phyloP scores from a whole-genome alignment of 2,797 vertebrate genomes.

The Emydoidea blandingii region DNA sequence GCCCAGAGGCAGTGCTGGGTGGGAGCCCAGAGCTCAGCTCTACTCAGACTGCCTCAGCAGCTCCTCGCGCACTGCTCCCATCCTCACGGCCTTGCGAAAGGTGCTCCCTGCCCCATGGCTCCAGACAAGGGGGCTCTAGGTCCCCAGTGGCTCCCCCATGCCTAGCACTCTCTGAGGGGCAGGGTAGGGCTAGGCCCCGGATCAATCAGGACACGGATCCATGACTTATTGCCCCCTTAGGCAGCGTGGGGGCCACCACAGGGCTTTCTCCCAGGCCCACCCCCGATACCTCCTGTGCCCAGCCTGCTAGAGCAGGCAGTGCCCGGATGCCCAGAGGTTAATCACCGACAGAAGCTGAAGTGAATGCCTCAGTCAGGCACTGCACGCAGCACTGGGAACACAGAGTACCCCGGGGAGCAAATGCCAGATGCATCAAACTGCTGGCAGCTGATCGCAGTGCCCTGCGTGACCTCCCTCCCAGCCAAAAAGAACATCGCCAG shows the following conservation, averaged over 20 bases:
- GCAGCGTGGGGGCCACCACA: not conserved
- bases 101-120: not conserved
- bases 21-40: not conserved
- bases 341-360: not conserved
- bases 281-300: not conserved
- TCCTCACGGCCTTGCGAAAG: not conserved
- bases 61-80: not conserved
- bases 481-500: not conserved
- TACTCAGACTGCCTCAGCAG: not conserved
- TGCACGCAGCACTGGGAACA: not conserved
- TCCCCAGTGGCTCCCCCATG: not conserved
- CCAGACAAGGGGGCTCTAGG: not conserved
- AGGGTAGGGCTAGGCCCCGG: not conserved
- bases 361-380: not conserved
- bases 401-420: not conserved
- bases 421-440: accelerated
- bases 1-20: too few species aligned
- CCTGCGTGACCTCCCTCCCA: accelerated
- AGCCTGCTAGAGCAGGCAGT: not conserved
- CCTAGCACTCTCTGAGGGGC: not conserved
- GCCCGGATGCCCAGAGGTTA: not conserved
- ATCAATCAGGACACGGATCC: not conserved
- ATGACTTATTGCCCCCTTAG: not conserved
- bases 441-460: not conserved
- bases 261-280: not conserved